These are phyloP conservation scores for Umimayanthus kanabou DNA, from an alignment of 92 coral and sea anemone genomes.

Conservation along the genomic window DNA sequence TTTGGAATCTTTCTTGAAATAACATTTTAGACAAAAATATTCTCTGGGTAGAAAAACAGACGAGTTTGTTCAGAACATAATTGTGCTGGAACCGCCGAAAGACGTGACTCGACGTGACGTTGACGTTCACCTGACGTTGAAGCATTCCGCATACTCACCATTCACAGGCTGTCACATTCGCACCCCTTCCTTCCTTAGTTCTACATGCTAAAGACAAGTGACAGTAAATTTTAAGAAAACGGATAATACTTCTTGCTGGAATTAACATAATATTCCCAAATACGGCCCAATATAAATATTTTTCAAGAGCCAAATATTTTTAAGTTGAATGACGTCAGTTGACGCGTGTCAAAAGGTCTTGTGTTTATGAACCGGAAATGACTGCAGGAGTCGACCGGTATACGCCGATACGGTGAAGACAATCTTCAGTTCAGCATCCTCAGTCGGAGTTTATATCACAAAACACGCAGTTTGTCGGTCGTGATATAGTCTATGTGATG, in stretches of 20 bases:
- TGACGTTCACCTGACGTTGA: not conserved
- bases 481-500: conserved; percentile 1
- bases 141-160: too few species aligned
- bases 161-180: not conserved
- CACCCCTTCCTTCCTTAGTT: not conserved
- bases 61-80: not conserved
- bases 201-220: not conserved
- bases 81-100: not conserved
- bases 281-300: not conserved
- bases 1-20: too few species aligned
- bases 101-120: not conserved
- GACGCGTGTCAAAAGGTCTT: not conserved
- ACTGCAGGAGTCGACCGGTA: not conserved
- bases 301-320: not conserved
- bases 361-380: not conserved
- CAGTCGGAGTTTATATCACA: not conserved
- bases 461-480: not conserved
- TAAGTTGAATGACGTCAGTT: conserved; percentile 10
- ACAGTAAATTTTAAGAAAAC: not conserved
- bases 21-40: too few species aligned
- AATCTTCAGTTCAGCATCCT: not conserved
- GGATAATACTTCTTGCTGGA: not conserved
- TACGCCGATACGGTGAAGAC: not conserved
- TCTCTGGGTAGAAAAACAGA: not conserved
- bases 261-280: not conserved